These are phyloP conservation scores for Chionodraco myersi DNA, from an alignment of 2,113 vertebrate genomes.

Conservation along the genomic window DNA sequence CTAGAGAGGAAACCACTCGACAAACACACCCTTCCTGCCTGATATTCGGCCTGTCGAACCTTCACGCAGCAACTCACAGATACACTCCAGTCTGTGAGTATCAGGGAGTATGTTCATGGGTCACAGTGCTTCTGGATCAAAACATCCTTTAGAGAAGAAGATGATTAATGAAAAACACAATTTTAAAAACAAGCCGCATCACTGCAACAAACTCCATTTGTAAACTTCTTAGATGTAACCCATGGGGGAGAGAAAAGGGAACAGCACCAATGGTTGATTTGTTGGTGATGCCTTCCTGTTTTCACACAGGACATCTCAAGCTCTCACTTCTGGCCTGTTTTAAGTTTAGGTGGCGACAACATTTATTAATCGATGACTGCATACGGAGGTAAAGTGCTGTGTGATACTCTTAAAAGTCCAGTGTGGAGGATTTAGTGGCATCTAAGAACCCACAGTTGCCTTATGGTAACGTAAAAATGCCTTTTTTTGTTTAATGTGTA, in stretches of 20 bases:
- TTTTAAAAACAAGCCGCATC: neutral
- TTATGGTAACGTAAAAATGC: too few relatives aligned
- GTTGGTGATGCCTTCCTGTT: slow-evolving; percentile 67
- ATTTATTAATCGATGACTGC: neutral
- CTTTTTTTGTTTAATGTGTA: too few relatives aligned
- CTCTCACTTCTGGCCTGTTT: slow-evolving; percentile 61
- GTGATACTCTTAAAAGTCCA: neutral
- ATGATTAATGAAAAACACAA: neutral
- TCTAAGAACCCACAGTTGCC: too few relatives aligned
- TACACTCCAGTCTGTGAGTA: neutral
- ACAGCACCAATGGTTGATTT: slow-evolving; percentile 65
- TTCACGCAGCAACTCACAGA: slow-evolving; percentile 4
- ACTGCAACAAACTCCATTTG: neutral
- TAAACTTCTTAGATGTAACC: neutral
- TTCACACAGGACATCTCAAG: slow-evolving; percentile 49
- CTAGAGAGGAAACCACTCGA: slow-evolving; percentile 83
- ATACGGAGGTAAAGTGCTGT: neutral
- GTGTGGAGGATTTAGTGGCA: too few relatives aligned
- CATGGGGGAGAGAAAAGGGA: slow-evolving; percentile 51
- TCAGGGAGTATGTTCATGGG: neutral
- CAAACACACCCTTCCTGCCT: slow-evolving; percentile 84
- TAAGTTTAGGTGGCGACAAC: neutral
- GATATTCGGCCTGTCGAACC: slow-evolving; percentile 52
- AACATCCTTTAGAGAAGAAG: neutral
- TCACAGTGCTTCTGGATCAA: neutral